These are phyloP conservation scores for Pantherophis guttatus DNA, from an alignment of 2,113 vertebrate species.

Conservation along the genomic window DNA sequence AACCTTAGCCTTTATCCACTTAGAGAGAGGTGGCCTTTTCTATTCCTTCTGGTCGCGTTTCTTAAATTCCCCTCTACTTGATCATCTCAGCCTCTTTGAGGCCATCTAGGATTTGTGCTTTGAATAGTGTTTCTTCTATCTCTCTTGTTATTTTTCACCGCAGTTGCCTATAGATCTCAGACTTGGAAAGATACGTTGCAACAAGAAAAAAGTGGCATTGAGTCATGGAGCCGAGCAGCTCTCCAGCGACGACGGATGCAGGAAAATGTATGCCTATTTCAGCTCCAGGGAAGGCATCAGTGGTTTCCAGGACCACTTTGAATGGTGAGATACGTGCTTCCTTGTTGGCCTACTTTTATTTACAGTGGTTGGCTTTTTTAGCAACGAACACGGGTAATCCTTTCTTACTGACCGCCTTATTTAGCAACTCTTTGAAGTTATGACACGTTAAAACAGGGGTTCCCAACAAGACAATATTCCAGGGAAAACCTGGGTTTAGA, in stretches of 20 bases:
- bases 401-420: not conserved
- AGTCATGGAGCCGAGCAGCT: slow-evolving; percentile 63
- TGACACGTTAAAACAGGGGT: not conserved
- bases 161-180: slow-evolving; percentile 75
- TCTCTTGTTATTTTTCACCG: not conserved
- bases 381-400: not conserved
- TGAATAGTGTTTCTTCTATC: not conserved
- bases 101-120: not conserved
- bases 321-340: slow-evolving; percentile 73
- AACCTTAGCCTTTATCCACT: not conserved
- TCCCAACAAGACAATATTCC: too few relatives aligned
- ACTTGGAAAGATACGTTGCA: slow-evolving; percentile 81
- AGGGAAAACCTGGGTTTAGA: too few relatives aligned
- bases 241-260: slow-evolving; percentile 61
- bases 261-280: slow-evolving; percentile 77
- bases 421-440: not conserved
- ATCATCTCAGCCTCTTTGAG: not conserved
- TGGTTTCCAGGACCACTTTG: slow-evolving; percentile 88
- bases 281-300: slow-evolving; percentile 76
- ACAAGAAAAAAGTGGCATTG: slow-evolving; percentile 66
- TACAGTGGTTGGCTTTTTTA: not conserved
- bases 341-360: not conserved
- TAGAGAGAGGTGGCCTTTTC: not conserved
- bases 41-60: not conserved
- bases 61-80: not conserved